Evolutionary conservation across 2,797 vertebrate species (phyloP), one percentile per base, ranked within the genome.

Genomic region (Sphaeramia orbicularis): DNA sequence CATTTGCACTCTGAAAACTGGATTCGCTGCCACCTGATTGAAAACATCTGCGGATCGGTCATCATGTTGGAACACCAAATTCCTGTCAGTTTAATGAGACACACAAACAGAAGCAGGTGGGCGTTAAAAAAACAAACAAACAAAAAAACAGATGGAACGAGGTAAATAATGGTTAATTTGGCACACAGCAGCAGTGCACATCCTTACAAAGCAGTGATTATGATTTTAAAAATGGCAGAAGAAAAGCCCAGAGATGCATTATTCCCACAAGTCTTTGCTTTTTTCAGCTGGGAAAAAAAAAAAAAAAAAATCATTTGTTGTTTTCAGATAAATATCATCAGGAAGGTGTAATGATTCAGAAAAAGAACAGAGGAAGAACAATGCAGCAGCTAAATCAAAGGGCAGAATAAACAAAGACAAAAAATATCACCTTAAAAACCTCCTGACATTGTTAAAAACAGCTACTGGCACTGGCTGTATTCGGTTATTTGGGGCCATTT

Each of bases 401-500:
- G 3, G n/a, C 35, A 56, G 43, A 60, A 10, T 11, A 45, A 57
- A 21, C 4, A 7, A 27, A 57, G 0, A 3, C 1, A 35, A 32
- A 8, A 1, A 13, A 37, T 19, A 0, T 10, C 1, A 14, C 7
- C 32, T 35, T 4, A 19, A 27, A 54, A 36, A 47, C 7, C 8
- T 42, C 42, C 19, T 37, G 43, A 56, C 19, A 74, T 9, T 1
- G 5, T 14, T 21, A 55, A 35, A 60, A 37, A 10, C 9, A 13
- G 47, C 40, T 15, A 14, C 27, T 40, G 57, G 51, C 67, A 50
- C 12, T 1, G 0, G 9, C 37, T 12, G 21, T 35, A 3, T 18
- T 65, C 56, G 54, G 41, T 18, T 38, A 14, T 40, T 49, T 49
- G 40, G 4, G 6, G 19, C 12, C n/a, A 38, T 41, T 48, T 57